phyloP scores from a whole-genome alignment of 37 sponge, comb jelly and placozoan species.

The Spongilla lacustris region DNA sequence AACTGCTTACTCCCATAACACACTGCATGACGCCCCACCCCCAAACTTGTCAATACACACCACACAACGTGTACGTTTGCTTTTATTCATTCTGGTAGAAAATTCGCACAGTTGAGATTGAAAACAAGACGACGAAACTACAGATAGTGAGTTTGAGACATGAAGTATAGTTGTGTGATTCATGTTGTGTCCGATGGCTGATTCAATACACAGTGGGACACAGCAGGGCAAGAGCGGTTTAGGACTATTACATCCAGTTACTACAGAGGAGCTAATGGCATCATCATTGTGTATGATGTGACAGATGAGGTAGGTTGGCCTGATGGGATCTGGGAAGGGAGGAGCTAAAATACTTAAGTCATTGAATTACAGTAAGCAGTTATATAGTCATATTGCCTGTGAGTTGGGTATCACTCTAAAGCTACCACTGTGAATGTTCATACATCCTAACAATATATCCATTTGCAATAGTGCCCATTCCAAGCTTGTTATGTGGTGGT shows the following conservation, averaged over 20 bases:
- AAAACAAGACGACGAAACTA: constrained; percentile 96
- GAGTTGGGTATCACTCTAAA: too few relatives aligned
- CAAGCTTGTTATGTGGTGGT: too few relatives aligned
- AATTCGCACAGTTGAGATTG: constrained; percentile 96
- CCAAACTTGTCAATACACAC: too few relatives aligned
- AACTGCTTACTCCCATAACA: too few relatives aligned
- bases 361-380: too few relatives aligned
- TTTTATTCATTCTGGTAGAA: constrained; percentile 64
- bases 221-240: constrained; percentile 99
- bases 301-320: constrained; percentile 87
- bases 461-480: too few relatives aligned
- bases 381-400: too few relatives aligned
- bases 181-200: not conserved
- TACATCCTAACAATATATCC: too few relatives aligned
- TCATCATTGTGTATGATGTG: constrained; percentile 98
- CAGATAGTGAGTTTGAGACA: constrained; percentile 88
- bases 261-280: constrained; percentile 97
- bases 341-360: too few relatives aligned
- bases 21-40: too few relatives aligned
- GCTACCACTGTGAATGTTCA: too few relatives aligned
- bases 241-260: constrained; percentile 97
- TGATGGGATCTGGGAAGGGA: not conserved
- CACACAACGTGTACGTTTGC: not conserved
- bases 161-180: too few relatives aligned
- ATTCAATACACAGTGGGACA: constrained; percentile 89